A percentile compares a stretch with the other conserved stretches of the same genome.
Evolutionary conservation across 2,888 invertebrate genomes (phyloP).

Genomic region (Stenurella melanura): DNA sequence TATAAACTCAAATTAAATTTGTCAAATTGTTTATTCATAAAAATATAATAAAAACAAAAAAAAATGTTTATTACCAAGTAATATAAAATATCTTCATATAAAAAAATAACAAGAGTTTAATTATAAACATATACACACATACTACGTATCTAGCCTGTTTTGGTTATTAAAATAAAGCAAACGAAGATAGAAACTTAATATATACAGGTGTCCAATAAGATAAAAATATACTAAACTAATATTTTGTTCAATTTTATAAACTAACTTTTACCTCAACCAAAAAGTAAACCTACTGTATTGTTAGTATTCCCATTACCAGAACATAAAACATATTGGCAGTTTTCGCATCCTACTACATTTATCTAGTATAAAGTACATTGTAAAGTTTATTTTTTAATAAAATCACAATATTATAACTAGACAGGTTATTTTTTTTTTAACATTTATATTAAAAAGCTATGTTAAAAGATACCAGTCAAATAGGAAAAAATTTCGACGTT

Average conservation of each 20-base stretch:
- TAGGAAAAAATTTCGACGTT: no score
- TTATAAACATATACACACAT: not conserved
- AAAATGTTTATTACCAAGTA: slow-evolving; percentile 10
- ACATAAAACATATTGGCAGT: not conserved
- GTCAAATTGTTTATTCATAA: slow-evolving; percentile 16
- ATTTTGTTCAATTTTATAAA: not conserved
- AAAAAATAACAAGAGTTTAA: not conserved
- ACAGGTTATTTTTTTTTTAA: no score
- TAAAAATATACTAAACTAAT: not conserved
- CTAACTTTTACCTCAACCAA: not conserved
- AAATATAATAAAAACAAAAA: slow-evolving; percentile 4
- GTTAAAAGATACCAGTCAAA: no score
- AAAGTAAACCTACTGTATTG: not conserved
- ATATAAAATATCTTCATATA: not conserved
- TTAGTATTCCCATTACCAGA: not conserved
- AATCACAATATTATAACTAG: no score
- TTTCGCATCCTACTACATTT: not conserved
- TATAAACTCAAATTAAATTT: not conserved
- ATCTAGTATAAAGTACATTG: not conserved
- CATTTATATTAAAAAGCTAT: no score
- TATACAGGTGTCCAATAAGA: not conserved
- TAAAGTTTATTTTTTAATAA: not conserved
- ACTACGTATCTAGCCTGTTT: not conserved
- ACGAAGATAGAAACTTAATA: not conserved
- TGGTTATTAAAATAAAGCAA: not conserved